These are phyloP conservation scores for Panurus biarmicus DNA, from an alignment of 2,113 vertebrate species.

Conservation along the genomic window DNA sequence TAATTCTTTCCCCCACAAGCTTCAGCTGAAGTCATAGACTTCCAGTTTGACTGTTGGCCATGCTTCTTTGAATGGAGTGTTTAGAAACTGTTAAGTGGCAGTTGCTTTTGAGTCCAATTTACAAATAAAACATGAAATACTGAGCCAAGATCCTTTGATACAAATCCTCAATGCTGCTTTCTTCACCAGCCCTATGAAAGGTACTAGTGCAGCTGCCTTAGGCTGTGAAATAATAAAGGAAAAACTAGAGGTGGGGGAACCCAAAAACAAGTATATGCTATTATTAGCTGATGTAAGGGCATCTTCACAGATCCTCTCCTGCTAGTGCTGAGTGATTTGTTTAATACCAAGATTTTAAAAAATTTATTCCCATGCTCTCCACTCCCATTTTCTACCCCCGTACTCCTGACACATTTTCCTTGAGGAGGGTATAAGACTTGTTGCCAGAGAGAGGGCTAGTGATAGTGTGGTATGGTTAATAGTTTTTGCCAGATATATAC, in stretches of 20 bases:
- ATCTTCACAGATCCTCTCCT: not conserved
- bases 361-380: not conserved
- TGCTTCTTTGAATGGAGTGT: not conserved
- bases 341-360: not conserved
- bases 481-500: not conserved
- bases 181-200: not conserved
- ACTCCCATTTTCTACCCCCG: not conserved
- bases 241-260: not conserved
- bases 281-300: not conserved
- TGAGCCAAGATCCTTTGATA: not conserved
- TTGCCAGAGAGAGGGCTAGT: not conserved
- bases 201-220: not conserved
- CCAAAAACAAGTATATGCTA: fast-evolving
- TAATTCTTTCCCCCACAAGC: not conserved
- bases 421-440: not conserved
- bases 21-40: not conserved
- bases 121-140: not conserved
- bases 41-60: not conserved
- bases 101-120: not conserved
- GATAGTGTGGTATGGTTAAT: not conserved
- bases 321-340: not conserved
- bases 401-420: not conserved
- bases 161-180: not conserved
- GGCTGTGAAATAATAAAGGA: not conserved
- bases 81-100: not conserved